Evolutionary conservation across 2,888 invertebrate genomes (phyloP).

Genomic region (Lithophane ornitopus): DNA sequence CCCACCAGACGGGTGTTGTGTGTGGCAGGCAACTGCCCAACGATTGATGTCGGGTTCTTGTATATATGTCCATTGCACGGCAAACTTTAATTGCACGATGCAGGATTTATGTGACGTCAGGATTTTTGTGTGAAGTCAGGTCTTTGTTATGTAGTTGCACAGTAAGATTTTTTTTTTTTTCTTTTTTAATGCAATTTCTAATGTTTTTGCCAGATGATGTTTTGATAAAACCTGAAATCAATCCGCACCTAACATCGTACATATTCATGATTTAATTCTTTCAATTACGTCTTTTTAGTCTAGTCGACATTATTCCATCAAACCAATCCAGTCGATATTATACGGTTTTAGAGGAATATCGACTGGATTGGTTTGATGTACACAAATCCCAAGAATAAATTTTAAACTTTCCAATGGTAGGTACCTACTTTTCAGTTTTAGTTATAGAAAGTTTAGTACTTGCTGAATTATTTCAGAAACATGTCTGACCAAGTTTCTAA

Average conservation of each 20-base stretch:
- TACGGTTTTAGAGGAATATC: too few species aligned
- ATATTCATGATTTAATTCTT: neutral
- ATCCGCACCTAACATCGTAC: neutral
- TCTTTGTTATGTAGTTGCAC: too few species aligned
- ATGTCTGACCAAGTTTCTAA: neutral
- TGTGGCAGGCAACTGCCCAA: too few species aligned
- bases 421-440: neutral
- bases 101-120: too few species aligned
- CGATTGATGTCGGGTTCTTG: too few species aligned
- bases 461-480: constrained; percentile 1
- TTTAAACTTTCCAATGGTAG: neutral
- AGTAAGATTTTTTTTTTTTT: neutral
- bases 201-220: neutral
- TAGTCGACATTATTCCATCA: neutral
- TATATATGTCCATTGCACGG: too few species aligned
- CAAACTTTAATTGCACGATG: too few species aligned
- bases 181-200: too few species aligned
- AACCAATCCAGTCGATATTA: neutral
- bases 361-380: too few species aligned
- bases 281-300: neutral
- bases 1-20: too few species aligned
- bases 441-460: constrained; percentile 7
- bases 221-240: neutral
- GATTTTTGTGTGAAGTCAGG: too few species aligned
- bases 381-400: neutral